Evolutionary conservation across 2,888 invertebrate genomes (phyloP).

Genomic region (Callyntrura sp.): DNA sequence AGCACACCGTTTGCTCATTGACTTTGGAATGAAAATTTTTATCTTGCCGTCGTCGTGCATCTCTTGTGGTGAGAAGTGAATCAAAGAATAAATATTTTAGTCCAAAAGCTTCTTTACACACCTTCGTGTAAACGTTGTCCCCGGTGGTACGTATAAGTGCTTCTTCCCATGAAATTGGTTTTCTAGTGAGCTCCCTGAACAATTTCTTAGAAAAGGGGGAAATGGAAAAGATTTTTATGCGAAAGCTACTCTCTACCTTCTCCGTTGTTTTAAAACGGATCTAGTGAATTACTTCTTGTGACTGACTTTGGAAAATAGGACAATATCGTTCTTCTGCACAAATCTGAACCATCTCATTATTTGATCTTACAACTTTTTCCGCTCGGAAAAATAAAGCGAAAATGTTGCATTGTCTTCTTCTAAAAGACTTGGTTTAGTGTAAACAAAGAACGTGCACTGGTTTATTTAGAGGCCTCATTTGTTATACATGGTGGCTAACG

Average conservation of each 20-base stretch:
- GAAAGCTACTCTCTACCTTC: not conserved
- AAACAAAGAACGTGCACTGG: slow-evolving; percentile 3
- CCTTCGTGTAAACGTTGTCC: not conserved
- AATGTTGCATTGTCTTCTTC: too few relatives aligned
- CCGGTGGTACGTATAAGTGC: not conserved
- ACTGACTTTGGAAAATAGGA: not conserved
- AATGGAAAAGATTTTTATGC: not conserved
- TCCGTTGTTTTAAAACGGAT: not conserved
- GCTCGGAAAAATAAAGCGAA: not conserved
- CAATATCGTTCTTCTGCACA: not conserved
- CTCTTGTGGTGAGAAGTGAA: slow-evolving; percentile 36
- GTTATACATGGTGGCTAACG: too few relatives aligned
- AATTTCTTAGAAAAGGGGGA: not conserved
- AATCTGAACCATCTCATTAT: slow-evolving; percentile 13
- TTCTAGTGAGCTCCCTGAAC: slow-evolving; percentile 1
- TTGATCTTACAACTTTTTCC: slow-evolving; percentile 8
- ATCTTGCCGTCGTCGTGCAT: too few relatives aligned
- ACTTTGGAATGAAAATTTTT: slow-evolving; percentile 1
- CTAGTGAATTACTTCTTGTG: slow-evolving; percentile 20
- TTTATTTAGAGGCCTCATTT: not conserved
- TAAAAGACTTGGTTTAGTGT: not conserved
- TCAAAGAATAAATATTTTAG: slow-evolving; percentile 44
- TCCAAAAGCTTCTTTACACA: slow-evolving; percentile 16
- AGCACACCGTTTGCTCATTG: not conserved
- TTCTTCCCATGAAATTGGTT: slow-evolving; percentile 15